A percentile compares a stretch with the other conserved stretches of the same genome.
Evolutionary conservation across 2,888 invertebrate species (phyloP).

Genomic region (Amphipyra tragopoginis): DNA sequence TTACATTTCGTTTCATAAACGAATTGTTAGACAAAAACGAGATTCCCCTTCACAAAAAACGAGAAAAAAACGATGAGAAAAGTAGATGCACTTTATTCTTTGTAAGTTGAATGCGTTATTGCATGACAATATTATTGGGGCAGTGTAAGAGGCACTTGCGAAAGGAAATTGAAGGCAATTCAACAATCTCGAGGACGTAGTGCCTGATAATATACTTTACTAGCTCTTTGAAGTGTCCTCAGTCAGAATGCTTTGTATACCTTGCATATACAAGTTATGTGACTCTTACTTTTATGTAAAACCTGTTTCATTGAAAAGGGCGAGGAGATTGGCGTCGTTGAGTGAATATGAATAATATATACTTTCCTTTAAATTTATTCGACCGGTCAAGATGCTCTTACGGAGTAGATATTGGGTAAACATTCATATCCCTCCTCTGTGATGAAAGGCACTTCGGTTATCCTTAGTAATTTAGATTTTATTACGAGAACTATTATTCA

Average conservation of each 20-base stretch:
- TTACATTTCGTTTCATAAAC: conserved; percentile 17
- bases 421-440: conserved; percentile 33
- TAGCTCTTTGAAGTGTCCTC: conserved; percentile 66
- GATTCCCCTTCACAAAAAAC: conserved; percentile 10
- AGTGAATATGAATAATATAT: conserved; percentile 56
- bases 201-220: conserved; percentile 69
- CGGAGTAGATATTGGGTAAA: conserved; percentile 35
- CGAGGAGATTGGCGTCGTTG: conserved; percentile 49
- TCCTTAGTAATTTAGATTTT: conserved; percentile 30
- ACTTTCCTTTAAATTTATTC: conserved; percentile 52
- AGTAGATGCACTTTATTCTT: conserved; percentile 42
- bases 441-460: conserved; percentile 36
- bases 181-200: conserved; percentile 68
- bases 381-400: conserved; percentile 41
- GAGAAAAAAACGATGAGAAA: conserved; percentile 6
- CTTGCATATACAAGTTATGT: conserved; percentile 51
- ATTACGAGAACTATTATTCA: neutral
- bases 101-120: conserved; percentile 63
- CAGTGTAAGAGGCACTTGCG: conserved; percentile 64
- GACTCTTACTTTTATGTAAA: conserved; percentile 54
- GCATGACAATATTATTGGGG: conserved; percentile 65
- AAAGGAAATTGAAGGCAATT: conserved; percentile 75
- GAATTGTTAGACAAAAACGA: conserved; percentile 16
- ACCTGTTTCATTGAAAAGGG: conserved; percentile 50
- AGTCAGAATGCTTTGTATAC: conserved; percentile 50